A percentile compares a stretch with the other conserved stretches of the same genome.
These are phyloP conservation scores for Heliornis fulica DNA, from an alignment of 2,113 vertebrate species.

Conservation along the genomic window DNA sequence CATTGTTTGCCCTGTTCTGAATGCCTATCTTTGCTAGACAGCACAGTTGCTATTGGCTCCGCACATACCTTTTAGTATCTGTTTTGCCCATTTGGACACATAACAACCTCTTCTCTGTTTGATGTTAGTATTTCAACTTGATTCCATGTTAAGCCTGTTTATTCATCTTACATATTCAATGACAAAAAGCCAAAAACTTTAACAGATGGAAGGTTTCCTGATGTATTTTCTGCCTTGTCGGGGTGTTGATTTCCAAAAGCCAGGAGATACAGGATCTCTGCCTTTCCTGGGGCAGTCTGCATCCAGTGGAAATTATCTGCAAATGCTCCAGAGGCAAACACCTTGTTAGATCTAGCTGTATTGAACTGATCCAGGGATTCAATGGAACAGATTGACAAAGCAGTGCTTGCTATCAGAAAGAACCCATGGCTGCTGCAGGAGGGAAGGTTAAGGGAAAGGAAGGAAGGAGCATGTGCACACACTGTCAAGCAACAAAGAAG, in stretches of 20 bases:
- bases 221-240: not conserved
- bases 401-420: not conserved
- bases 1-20: not conserved
- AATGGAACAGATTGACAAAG: not conserved
- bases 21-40: constrained; percentile 5
- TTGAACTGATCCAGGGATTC: not conserved
- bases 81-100: not conserved
- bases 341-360: not conserved
- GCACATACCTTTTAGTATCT: not conserved
- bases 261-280: not conserved
- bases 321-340: not conserved
- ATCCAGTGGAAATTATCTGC: not conserved
- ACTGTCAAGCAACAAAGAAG: not conserved
- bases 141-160: constrained; percentile 11
- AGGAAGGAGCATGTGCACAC: not conserved
- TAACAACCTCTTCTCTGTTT: not conserved
- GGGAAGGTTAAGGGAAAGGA: not conserved
- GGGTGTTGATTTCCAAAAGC: not conserved
- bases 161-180: not conserved
- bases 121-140: constrained; percentile 16
- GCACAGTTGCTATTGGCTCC: not conserved
- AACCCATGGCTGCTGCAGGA: not conserved
- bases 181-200: not conserved
- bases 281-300: not conserved
- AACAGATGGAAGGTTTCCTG: not conserved